Percentiles rank a stretch among this genome's conserved stretches.
Evolutionary conservation across 2,113 vertebrate genomes (phyloP).

Genomic region (Prunella himalayana): DNA sequence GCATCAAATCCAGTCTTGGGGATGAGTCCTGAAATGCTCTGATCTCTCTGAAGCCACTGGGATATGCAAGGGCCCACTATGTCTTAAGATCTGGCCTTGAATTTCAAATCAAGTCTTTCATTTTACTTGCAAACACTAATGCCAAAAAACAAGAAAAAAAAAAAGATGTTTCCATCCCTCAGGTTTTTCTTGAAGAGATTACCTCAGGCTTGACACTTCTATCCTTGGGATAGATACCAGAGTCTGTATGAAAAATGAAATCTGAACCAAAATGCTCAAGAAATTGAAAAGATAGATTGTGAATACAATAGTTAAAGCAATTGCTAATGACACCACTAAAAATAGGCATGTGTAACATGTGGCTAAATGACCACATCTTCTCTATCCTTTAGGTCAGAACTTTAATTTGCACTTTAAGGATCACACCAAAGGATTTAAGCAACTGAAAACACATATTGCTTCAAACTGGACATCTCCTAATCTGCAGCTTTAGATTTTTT

Average conservation of each 20-base stretch:
- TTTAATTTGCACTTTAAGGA: not conserved
- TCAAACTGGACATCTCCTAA: not conserved
- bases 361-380: not conserved
- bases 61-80: not conserved
- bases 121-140: conserved; percentile 29
- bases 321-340: not conserved
- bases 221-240: not conserved
- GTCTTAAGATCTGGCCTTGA: not conserved
- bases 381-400: not conserved
- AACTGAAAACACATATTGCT: not conserved
- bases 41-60: not conserved
- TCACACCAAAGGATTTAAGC: not conserved
- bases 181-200: conserved; percentile 18
- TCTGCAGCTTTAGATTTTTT: not conserved
- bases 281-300: not conserved
- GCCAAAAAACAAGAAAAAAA: not conserved
- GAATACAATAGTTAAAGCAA: not conserved
- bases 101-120: conserved; percentile 38
- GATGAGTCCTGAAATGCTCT: not conserved
- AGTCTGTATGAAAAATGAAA: not conserved
- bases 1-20: not conserved
- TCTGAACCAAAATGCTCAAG: not conserved
- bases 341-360: not conserved
- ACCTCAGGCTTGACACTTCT: not conserved
- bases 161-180: not conserved